phyloP scores from a whole-genome alignment of 2,888 invertebrate genomes.

The Polymixis lichenea region DNA sequence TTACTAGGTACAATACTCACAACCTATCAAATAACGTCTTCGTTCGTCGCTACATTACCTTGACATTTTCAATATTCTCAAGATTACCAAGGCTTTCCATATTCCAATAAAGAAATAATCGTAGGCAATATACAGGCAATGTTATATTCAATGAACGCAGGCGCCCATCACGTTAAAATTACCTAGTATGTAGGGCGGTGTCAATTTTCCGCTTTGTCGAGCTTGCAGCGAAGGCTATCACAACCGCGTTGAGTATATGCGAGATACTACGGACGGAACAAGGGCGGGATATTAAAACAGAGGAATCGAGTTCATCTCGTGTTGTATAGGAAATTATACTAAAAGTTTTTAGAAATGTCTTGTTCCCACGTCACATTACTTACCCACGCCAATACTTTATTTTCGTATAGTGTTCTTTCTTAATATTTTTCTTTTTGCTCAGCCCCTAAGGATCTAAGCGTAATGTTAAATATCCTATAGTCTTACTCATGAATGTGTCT shows the following conservation, averaged over 20 bases:
- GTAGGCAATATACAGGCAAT: conserved; percentile 17
- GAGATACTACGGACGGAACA: conserved; percentile 7
- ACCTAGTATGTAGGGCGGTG: conserved; percentile 39
- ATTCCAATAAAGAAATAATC: conserved; percentile 19
- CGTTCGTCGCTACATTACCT: background rate
- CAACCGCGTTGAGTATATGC: conserved; percentile 24
- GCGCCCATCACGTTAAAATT: conserved; percentile 41
- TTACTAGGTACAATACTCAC: background rate
- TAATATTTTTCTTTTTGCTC: no score
- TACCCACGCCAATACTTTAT: no score
- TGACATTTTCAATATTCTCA: conserved; percentile 1
- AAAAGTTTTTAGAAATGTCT: no score
- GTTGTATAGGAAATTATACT: no score
- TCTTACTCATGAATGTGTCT: no score
- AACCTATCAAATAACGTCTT: background rate
- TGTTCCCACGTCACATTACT: no score
- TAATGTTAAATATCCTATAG: no score
- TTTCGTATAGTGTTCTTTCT: no score
- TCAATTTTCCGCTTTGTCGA: conserved; percentile 61
- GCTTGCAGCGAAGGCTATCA: conserved; percentile 36
- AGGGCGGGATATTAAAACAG: conserved; percentile 32
- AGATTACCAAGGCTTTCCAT: background rate
- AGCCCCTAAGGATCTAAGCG: no score
- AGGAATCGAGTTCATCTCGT: background rate
- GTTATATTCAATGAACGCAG: conserved; percentile 43